Percentiles rank a stretch among this genome's conserved stretches.
Conservation (phyloP, 2,888 invertebrate species). For the Chrysomela aeneicollis region DNA sequence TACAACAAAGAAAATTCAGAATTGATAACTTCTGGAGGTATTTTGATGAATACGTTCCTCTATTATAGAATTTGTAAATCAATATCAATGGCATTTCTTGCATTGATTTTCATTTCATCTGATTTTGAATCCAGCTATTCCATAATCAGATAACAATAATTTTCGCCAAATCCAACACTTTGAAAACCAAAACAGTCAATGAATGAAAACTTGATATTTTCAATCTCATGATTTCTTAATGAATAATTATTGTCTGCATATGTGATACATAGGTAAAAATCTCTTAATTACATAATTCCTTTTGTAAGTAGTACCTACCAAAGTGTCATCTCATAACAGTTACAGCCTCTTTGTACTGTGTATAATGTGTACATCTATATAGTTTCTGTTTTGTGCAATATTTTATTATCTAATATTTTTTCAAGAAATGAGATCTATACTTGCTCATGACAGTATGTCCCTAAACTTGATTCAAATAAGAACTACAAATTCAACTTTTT, state of each 20-base stretch:
- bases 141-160: too few relatives aligned
- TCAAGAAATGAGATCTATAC: slow-evolving; percentile 29
- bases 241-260: slow-evolving; percentile 35
- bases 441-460: slow-evolving; percentile 24
- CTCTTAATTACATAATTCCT: slow-evolving; percentile 29
- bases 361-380: slow-evolving; percentile 24
- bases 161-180: too few relatives aligned
- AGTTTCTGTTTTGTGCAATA: slow-evolving; percentile 34
- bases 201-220: too few relatives aligned
- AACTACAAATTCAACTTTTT: background rate
- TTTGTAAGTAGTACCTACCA: slow-evolving; percentile 40
- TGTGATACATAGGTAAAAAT: slow-evolving; percentile 37
- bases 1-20: too few relatives aligned
- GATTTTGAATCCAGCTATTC: too few relatives aligned
- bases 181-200: too few relatives aligned
- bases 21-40: too few relatives aligned
- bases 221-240: background rate
- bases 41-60: too few relatives aligned
- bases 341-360: slow-evolving; percentile 12
- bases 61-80: too few relatives aligned
- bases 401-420: slow-evolving; percentile 29
- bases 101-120: too few relatives aligned
- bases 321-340: slow-evolving; percentile 38
- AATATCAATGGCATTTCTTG: too few relatives aligned
- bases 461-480: background rate